phyloP scores from a whole-genome alignment of 92 coral and sea anemone species.

The Phenganax subtilis region DNA sequence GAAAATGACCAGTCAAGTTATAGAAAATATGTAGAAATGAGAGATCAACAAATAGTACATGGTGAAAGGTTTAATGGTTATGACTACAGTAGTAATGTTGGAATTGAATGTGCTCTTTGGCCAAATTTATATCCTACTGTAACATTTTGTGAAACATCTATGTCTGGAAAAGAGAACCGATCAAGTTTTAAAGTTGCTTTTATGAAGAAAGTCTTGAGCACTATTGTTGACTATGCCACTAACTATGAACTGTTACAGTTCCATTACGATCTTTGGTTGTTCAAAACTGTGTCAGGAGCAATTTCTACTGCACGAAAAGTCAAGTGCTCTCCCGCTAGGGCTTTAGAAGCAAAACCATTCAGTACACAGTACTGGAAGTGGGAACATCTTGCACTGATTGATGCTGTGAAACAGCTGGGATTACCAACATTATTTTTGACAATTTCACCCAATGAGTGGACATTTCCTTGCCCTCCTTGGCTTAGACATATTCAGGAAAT shows the following conservation, averaged over 20 bases:
- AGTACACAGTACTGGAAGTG: conserved; percentile 7
- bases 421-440: conserved; percentile 4
- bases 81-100: conserved; percentile 1
- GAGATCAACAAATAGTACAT: not conserved
- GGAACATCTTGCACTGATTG: conserved; percentile 11
- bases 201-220: conserved; percentile 6
- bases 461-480: conserved; percentile 13
- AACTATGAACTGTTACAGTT: conserved; percentile 1
- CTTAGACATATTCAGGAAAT: not conserved
- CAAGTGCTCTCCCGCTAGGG: not conserved
- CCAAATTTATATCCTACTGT: conserved; percentile 22
- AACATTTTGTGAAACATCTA: conserved; percentile 40
- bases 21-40: not conserved
- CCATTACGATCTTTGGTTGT: conserved; percentile 24
- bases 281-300: conserved; percentile 30
- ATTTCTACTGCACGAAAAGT: not conserved
- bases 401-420: conserved; percentile 15
- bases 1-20: not conserved
- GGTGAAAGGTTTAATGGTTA: conserved; percentile 24
- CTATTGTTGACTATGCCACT: not conserved
- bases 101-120: no score
- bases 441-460: conserved; percentile 11
- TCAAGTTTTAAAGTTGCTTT: conserved; percentile 34
- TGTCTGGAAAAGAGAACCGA: conserved; percentile 31
- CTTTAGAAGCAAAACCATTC: conserved; percentile 3